Conservation (phyloP, 2,888 invertebrate genomes). For the Poecilobothrus nobilitatus region DNA sequence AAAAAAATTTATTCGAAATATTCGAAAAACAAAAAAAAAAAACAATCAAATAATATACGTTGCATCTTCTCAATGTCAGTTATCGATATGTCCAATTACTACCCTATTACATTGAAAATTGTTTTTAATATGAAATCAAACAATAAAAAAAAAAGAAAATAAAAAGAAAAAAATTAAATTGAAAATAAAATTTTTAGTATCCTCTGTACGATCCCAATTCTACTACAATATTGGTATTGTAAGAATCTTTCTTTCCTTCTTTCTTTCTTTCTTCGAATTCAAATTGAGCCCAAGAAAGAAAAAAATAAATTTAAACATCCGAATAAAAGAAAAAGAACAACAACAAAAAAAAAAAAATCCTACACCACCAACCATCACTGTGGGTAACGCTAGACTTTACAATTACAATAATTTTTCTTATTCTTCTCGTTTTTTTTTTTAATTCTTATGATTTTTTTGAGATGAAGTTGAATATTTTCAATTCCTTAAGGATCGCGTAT, state of each 20-base stretch:
- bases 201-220: too few species aligned
- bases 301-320: background rate
- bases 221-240: background rate
- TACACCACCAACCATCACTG: background rate
- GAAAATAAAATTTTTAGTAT: too few species aligned
- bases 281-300: background rate
- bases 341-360: background rate
- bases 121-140: background rate
- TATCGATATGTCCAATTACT: slow-evolving; percentile 1
- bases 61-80: background rate
- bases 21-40: too few species aligned
- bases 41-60: too few species aligned
- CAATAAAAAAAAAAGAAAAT: too few species aligned
- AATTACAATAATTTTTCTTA: background rate
- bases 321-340: background rate
- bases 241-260: too few species aligned
- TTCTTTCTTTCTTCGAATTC: background rate
- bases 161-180: too few species aligned
- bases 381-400: background rate
- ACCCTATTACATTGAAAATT: background rate
- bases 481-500: background rate
- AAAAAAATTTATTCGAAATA: background rate
- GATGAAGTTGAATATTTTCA: background rate
- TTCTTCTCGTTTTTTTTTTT: too few species aligned
- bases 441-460: too few species aligned